Evolutionary conservation across 2,113 vertebrate genomes (phyloP).

Genomic region (Heterotis niloticus): DNA sequence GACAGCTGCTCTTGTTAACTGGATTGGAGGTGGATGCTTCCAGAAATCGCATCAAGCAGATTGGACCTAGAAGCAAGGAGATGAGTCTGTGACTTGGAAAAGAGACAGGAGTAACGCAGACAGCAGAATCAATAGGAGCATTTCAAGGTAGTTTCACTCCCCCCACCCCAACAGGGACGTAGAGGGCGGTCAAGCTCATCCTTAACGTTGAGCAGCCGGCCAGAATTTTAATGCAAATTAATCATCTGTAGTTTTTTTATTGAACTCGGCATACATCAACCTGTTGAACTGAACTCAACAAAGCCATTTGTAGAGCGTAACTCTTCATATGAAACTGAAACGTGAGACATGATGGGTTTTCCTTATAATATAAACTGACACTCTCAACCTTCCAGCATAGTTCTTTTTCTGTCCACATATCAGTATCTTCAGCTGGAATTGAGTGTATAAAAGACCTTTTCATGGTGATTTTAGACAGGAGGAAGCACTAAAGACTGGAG

Average conservation of each 20-base stretch:
- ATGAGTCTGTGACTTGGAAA: neutral
- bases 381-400: too few relatives aligned
- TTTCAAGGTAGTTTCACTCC: neutral
- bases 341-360: neutral
- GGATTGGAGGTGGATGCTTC: constrained; percentile 9
- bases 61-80: neutral
- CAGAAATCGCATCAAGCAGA: neutral
- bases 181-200: neutral
- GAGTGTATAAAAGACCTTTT: too few relatives aligned
- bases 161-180: neutral
- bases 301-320: neutral
- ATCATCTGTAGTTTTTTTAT: too few relatives aligned
- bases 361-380: too few relatives aligned
- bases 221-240: too few relatives aligned
- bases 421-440: too few relatives aligned
- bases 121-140: neutral
- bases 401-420: too few relatives aligned
- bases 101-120: neutral
- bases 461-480: neutral
- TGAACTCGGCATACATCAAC: too few relatives aligned
- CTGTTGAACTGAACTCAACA: neutral
- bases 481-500: neutral
- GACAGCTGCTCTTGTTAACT: neutral
- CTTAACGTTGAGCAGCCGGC: neutral
- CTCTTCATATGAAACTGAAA: neutral